Conservation (phyloP, 2,113 vertebrate genomes). For the Trogon surrucura region DNA sequence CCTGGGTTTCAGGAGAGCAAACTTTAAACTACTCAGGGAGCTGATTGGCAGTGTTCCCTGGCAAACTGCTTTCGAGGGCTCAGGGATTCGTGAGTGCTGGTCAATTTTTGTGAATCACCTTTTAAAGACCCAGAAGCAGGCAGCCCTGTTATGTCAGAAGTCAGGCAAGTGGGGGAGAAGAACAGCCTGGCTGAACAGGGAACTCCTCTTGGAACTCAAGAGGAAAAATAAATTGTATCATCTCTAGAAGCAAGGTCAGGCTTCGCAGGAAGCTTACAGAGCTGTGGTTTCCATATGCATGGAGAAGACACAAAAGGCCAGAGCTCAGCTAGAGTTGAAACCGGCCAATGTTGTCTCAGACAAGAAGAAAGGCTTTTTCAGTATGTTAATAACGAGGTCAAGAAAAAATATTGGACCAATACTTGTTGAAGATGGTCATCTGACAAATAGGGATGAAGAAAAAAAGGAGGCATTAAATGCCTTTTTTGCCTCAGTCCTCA, state of each 20-base stretch:
- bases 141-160: neutral
- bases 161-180: neutral
- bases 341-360: no score
- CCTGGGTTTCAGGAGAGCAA: neutral
- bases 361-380: no score
- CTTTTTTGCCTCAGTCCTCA: neutral
- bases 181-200: no score
- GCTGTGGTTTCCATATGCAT: accelerated
- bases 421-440: neutral
- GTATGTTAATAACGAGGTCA: no score
- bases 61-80: neutral
- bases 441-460: neutral
- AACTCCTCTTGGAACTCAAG: neutral
- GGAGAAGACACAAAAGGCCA: neutral
- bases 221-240: neutral
- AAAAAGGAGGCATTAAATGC: neutral
- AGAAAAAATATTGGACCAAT: no score
- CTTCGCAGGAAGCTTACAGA: neutral
- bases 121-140: neutral
- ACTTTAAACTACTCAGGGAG: neutral
- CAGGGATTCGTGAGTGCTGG: neutral
- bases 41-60: neutral
- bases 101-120: neutral
- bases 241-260: neutral
- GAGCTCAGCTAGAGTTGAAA: neutral